Evolutionary conservation across 2,113 vertebrate genomes (phyloP).

Genomic region (Bagarius yarrelli): DNA sequence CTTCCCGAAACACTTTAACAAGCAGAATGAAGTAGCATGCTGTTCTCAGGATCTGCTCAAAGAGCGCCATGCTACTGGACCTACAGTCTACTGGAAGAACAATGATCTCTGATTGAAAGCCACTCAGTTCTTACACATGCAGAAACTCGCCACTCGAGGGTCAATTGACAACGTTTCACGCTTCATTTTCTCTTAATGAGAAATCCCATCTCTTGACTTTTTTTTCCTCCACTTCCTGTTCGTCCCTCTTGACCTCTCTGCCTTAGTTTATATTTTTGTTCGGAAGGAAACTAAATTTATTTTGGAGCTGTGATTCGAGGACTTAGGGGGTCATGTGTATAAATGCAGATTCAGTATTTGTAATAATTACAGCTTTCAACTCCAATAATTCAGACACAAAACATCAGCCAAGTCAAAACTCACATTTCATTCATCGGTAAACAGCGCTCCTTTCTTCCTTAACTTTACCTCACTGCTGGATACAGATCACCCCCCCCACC

Average conservation of each 20-base stretch:
- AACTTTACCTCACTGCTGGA: background rate
- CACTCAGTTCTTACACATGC: slow-evolving; percentile 45
- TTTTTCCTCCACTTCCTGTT: slow-evolving; percentile 1
- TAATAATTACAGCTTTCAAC: slow-evolving; percentile 34
- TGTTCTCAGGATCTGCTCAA: slow-evolving; percentile 57
- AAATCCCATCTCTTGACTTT: background rate
- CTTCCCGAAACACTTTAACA: slow-evolving; percentile 10
- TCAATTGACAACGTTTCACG: slow-evolving; percentile 39
- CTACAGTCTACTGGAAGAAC: slow-evolving; percentile 59
- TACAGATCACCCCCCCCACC: background rate
- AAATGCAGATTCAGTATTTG: slow-evolving; percentile 31
- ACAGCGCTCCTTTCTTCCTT: background rate
- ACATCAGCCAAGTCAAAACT: slow-evolving; percentile 19
- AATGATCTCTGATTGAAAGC: slow-evolving; percentile 69
- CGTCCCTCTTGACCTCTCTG: slow-evolving; percentile 35
- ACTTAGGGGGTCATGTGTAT: background rate
- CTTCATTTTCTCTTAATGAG: slow-evolving; percentile 18
- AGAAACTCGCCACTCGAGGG: slow-evolving; percentile 18
- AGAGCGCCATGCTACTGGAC: slow-evolving; percentile 50
- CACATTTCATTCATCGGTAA: slow-evolving; percentile 19
- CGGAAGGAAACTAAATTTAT: slow-evolving; percentile 32
- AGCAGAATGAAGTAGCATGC: slow-evolving; percentile 26
- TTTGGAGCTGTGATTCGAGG: too few relatives aligned
- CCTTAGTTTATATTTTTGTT: slow-evolving; percentile 29
- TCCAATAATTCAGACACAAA: slow-evolving; percentile 27